Base-by-base conservation (phyloP, 2,888 invertebrate species). In the Chrysina gloriosa region DNA sequence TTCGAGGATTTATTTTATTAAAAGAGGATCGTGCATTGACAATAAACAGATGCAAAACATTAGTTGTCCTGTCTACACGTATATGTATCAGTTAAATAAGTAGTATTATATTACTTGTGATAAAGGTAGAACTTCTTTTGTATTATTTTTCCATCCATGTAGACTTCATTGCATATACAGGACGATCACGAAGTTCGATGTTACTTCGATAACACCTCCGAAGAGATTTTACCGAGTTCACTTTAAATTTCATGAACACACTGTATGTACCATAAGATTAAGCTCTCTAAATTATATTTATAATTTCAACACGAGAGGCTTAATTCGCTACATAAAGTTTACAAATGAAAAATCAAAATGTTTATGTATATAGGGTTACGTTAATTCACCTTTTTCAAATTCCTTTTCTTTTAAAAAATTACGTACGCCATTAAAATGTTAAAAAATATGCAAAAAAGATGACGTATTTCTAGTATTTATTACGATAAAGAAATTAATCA, bases 11-110 rank as follows among this genome's bases (percentile, higher is more conserved):
- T 42, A 42, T 42, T 16, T 42, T 19, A 52, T 52, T 27, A 11
- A 52, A 27, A 50, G 31, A 52, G 29, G 52, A 58, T 42, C 42
- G 58, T 58, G 58, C 58, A 58, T 58, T 58, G 58, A 58, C 58
- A 58, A 58, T 58, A 58, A 58, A 58, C 23, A 27, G 42, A 42
- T 58, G 58, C 58, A 58, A 58, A 58, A 27, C 58, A 58, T 58
- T 58, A 58, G 58, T 58, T 58, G 58, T 27, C 27, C 52, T 31
- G 11, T 27, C 9, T 25, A n/a, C n/a, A n/a, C 27, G n/a, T 27
- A n/a, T 14, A 14, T 21, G 9, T 56, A 21, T 25, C 19, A 23
- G 25, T 27, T 7, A 42, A 23, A 23, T 42, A 11, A 27, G 31
- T 16, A 42, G 39, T 42, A 56, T 56, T 42, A 42, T 27, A 42